These are phyloP conservation scores for Triplophysa siluroides DNA, from an alignment of 2,113 vertebrate genomes.

Conservation along the genomic window DNA sequence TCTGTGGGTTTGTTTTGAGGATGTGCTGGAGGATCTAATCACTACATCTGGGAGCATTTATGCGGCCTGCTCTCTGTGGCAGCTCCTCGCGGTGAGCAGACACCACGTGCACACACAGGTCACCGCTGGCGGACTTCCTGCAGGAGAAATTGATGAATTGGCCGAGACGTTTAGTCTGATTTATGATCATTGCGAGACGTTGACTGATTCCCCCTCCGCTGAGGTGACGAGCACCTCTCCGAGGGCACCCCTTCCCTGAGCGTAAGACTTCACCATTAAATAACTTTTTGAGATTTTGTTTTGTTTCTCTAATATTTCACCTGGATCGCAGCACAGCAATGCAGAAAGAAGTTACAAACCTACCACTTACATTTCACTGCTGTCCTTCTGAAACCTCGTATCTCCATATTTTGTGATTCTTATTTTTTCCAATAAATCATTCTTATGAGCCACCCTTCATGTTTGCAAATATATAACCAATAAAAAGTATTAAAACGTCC, in stretches of 20 bases:
- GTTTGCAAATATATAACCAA: no score
- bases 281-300: neutral
- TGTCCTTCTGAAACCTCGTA: no score
- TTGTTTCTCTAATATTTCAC: neutral
- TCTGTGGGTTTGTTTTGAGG: constrained; percentile 23
- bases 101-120: constrained; percentile 61
- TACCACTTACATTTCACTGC: no score
- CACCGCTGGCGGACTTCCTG: constrained; percentile 50
- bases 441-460: no score
- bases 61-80: constrained; percentile 55
- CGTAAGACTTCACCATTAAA: neutral
- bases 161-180: constrained; percentile 57
- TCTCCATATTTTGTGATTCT: no score
- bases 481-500: no score
- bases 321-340: no score
- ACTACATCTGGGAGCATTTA: constrained; percentile 73
- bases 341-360: no score
- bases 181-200: constrained; percentile 61
- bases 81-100: constrained; percentile 63
- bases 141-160: constrained; percentile 48
- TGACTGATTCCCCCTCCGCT: no score
- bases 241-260: no score
- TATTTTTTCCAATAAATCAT: no score
- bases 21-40: constrained; percentile 34
- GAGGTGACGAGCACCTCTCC: no score